Base-by-base conservation (phyloP, 2,888 invertebrate genomes). In the Eupithecia dodoneata region DNA sequence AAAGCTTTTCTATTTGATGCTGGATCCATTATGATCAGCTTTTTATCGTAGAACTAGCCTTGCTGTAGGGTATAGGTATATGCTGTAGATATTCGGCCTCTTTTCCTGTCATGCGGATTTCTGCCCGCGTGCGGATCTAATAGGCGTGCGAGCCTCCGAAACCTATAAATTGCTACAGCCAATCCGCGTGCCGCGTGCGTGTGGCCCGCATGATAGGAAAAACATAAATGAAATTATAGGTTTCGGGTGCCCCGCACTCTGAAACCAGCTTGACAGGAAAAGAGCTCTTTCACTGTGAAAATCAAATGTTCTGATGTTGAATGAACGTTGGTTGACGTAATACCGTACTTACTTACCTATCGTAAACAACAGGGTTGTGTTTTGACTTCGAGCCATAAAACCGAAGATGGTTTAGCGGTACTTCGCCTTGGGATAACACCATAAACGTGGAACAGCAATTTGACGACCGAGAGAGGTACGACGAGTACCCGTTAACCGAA, bases 361-460 rank as follows among this genome's bases (percentile, higher is more conserved):
- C 42, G 66, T 42, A 87, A 88, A 87, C 80, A 88, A 87, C 80
- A 81, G 75, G 81, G 74, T 67, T 75, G 70, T 75, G 80, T 85
- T 82, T 81, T 76, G 77, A 18, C 18, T 45, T 70, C 67, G 70
- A 86, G 85, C 86, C 86, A 86, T 90, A 90, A 90, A 91, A 88
- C 85, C 87, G 83, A 87, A 85, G 87, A 88, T 83, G 84, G 78
- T 76, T 84, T 85, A 90, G 91, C 90, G 90, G 89, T 90, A 91
- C 87, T 47, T 18, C n/a, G 69, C 69, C 88, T 90, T 90, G 90
- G 90, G 91, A 90, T 90, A 90, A 91, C 89, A 90, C 89, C 88
- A 91, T 91, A 91, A 93, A 93, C 84, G 85, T 83, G 85, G 81
- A 87, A 90, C 85, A 84, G 85, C 85, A 85, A 85, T 84, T 81